A percentile compares a stretch with the other conserved stretches of the same genome.
These are phyloP conservation scores for Tanytarsus gracilentus DNA, from an alignment of 2,888 invertebrate species.

Conservation along the genomic window DNA sequence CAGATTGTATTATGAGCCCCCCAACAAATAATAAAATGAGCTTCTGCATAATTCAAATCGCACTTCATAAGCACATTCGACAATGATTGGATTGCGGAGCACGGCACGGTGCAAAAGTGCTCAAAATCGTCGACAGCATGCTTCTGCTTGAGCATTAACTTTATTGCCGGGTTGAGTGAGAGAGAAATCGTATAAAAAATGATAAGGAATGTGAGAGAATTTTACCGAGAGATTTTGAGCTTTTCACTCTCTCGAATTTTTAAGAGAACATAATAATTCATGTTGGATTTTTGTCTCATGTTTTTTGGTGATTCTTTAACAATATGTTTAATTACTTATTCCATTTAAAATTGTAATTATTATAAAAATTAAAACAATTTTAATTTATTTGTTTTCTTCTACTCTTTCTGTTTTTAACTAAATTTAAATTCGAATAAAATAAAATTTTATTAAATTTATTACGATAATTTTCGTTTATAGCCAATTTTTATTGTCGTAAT, in stretches of 20 bases:
- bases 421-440: too few species aligned
- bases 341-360: too few species aligned
- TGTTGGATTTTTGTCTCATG: too few species aligned
- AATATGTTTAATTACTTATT: too few species aligned
- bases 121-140: background rate
- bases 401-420: background rate
- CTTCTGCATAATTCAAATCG: constrained; percentile 22
- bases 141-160: too few species aligned
- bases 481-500: background rate
- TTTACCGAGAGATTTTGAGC: constrained; percentile 6
- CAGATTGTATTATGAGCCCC: constrained; percentile 21
- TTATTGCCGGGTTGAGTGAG: too few species aligned
- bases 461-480: background rate
- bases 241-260: too few species aligned
- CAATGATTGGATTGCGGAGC: constrained; percentile 1
- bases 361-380: too few species aligned
- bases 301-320: too few species aligned
- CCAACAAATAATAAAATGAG: constrained; percentile 27
- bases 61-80: background rate
- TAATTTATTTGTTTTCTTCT: background rate
- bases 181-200: too few species aligned
- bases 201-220: background rate
- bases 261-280: too few species aligned
- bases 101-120: background rate
- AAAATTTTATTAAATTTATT: background rate